Conservation (phyloP, 2,888 invertebrate species). For the Leptinotarsa peninsularis region DNA sequence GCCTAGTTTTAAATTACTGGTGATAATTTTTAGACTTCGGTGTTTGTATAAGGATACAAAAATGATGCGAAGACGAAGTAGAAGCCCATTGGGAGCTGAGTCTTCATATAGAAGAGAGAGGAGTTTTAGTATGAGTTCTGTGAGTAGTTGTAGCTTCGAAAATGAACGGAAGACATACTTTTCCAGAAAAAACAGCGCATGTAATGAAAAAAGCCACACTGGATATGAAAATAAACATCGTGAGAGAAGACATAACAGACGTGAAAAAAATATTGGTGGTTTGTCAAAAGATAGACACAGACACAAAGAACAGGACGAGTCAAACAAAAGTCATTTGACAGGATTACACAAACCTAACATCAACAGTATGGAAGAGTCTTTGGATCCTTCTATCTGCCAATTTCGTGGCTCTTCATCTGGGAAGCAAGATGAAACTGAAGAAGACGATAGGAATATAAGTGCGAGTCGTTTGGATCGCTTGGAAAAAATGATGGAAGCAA, state of each 20-base stretch:
- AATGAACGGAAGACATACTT: constrained; percentile 1
- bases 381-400: constrained; percentile 43
- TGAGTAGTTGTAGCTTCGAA: constrained; percentile 33
- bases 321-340: neutral
- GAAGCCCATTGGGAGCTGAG: constrained; percentile 24
- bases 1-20: no score
- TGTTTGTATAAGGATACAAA: neutral
- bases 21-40: no score
- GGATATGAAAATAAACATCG: neutral
- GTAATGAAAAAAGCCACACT: constrained; percentile 16
- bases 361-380: constrained; percentile 27
- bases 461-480: constrained; percentile 51
- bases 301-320: neutral
- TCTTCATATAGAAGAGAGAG: constrained; percentile 16
- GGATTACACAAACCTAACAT: constrained; percentile 17
- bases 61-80: constrained; percentile 18
- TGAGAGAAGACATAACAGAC: constrained; percentile 17
- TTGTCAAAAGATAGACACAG: constrained; percentile 29
- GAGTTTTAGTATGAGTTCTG: constrained; percentile 38
- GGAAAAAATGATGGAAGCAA: constrained; percentile 53
- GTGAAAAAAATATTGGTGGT: constrained; percentile 7
- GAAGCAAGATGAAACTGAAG: constrained; percentile 14
- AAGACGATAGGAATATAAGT: constrained; percentile 13
- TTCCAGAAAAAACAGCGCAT: neutral
- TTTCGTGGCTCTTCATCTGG: constrained; percentile 27